phyloP scores from a whole-genome alignment of 1,140 invertebrate species.

The Colletes latitarsis region DNA sequence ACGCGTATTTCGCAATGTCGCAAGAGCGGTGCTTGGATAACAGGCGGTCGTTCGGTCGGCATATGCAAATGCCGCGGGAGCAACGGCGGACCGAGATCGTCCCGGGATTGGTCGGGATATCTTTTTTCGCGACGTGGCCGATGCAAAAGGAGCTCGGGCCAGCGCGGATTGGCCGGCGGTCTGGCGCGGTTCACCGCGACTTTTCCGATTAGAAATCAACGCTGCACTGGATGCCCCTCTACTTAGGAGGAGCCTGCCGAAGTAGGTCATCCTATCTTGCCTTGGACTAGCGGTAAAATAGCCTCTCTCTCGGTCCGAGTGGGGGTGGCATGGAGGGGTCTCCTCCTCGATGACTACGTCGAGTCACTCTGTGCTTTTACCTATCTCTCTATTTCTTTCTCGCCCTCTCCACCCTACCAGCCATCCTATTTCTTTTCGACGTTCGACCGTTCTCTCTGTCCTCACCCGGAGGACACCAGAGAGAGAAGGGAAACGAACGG shows the following conservation, averaged over 20 bases:
- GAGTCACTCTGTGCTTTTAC: constrained; percentile 50
- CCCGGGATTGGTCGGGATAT: constrained; percentile 57
- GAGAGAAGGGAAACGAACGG: neutral
- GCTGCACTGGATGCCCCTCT: constrained; percentile 76
- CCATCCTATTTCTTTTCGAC: neutral
- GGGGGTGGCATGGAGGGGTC: constrained; percentile 68
- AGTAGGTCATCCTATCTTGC: constrained; percentile 80
- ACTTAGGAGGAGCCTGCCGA: constrained; percentile 79
- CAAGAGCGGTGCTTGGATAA: neutral
- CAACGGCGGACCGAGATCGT: constrained; percentile 28
- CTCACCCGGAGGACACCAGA: neutral
- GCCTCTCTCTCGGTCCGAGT: constrained; percentile 63
- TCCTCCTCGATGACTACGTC: constrained; percentile 39
- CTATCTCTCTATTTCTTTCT: constrained; percentile 14
- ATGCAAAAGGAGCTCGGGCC: constrained; percentile 50
- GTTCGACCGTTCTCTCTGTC: neutral
- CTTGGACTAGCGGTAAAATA: constrained; percentile 71
- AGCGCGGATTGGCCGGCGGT: constrained; percentile 67
- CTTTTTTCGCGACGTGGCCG: constrained; percentile 38
- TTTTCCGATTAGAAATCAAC: constrained; percentile 80
- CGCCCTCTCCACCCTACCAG: neutral
- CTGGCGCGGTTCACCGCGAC: constrained; percentile 68
- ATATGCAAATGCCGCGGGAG: constrained; percentile 56
- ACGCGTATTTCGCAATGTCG: neutral
- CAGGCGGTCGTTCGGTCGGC: constrained; percentile 37